Evolutionary conservation across 2,888 invertebrate genomes (phyloP).

Genomic region (Punctoribates punctum): DNA sequence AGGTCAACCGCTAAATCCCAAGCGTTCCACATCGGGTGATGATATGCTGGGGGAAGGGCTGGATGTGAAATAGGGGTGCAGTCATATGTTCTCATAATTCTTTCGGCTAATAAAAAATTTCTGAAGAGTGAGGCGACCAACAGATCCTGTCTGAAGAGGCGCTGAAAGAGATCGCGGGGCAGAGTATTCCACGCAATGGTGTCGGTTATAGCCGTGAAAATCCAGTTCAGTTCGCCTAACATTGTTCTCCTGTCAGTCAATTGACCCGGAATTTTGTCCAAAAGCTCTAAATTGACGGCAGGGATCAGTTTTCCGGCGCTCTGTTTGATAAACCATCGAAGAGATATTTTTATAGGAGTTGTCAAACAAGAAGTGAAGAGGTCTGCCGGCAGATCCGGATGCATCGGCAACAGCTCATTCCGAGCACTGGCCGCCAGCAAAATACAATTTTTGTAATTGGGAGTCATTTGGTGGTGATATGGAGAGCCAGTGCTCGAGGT

Average conservation of each 20-base stretch:
- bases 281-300: constrained; percentile 73
- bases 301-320: constrained; percentile 76
- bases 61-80: constrained; percentile 95
- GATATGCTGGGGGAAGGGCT: constrained; percentile 80
- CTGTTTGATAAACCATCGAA: constrained; percentile 89
- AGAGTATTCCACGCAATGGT: constrained; percentile 99
- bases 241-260: constrained; percentile 90
- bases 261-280: constrained; percentile 94
- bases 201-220: constrained; percentile 99
- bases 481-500: constrained; percentile 43
- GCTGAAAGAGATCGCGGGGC: constrained; percentile 91
- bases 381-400: constrained; percentile 93
- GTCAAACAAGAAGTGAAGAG: constrained; percentile 97
- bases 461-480: constrained; percentile 50
- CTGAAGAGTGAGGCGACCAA: constrained; percentile 96
- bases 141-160: constrained; percentile 92
- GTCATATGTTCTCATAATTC: constrained; percentile 92
- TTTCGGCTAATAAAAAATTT: constrained; percentile 92
- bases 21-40: constrained; percentile 68
- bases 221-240: constrained; percentile 99
- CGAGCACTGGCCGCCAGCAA: constrained; percentile 92
- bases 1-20: constrained; percentile 97
- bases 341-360: constrained; percentile 93
- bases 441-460: constrained; percentile 77
- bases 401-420: constrained; percentile 92